phyloP scores from a whole-genome alignment of 2,797 vertebrate genomes.

The Phyllotis vaccarum region DNA sequence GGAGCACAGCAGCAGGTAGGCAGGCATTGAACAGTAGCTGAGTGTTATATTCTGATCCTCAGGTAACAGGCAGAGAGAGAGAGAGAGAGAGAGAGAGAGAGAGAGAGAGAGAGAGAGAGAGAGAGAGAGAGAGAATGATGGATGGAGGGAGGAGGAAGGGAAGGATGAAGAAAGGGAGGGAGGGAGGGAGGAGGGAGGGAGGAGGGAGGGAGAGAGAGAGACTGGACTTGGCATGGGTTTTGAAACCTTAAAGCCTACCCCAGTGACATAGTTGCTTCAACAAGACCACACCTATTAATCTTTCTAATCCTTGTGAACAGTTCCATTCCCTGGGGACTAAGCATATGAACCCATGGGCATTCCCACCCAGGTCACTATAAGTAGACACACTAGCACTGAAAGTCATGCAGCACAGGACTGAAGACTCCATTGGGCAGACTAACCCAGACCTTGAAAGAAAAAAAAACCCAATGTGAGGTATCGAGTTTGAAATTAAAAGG shows the following conservation, averaged over 20 bases:
- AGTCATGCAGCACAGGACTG: not conserved
- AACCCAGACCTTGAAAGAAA: not conserved
- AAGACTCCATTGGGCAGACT: not conserved
- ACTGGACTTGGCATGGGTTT: not conserved
- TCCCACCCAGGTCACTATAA: not conserved
- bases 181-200: no score
- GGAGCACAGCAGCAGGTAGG: not conserved
- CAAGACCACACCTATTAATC: not conserved
- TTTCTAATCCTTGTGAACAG: not conserved
- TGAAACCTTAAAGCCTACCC: not conserved
- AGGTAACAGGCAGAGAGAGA: not conserved
- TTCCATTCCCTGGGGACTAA: not conserved
- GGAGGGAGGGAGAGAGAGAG: not conserved
- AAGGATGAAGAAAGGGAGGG: no score
- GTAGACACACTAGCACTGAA: not conserved
- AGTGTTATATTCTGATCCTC: not conserved
- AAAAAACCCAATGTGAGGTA: not conserved
- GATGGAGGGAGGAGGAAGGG: no score
- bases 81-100: no score
- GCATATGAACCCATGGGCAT: not conserved
- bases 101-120: no score
- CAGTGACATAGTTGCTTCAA: not conserved
- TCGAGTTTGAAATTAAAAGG: conserved; percentile 14
- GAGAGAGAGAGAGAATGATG: no score
- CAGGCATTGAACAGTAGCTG: not conserved